Percentiles rank a stretch among this genome's conserved stretches.
These are phyloP conservation scores for Pachyseris speciosa DNA, from an alignment of 64 coral and sea anemone species.

Conservation along the genomic window DNA sequence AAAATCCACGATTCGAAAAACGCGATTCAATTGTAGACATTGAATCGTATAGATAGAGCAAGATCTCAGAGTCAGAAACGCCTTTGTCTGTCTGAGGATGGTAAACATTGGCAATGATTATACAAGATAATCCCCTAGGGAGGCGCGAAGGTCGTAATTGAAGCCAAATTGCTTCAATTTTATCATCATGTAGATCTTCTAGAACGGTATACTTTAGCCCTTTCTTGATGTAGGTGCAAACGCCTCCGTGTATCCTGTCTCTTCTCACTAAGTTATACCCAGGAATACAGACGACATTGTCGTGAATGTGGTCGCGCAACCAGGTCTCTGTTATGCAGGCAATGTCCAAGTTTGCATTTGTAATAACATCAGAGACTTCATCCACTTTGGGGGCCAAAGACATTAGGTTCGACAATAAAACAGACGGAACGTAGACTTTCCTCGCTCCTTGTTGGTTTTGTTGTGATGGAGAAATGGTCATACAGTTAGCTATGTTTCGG, in stretches of 20 bases:
- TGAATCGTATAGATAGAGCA: slow-evolving; percentile 45
- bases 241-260: slow-evolving; percentile 46
- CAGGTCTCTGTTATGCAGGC: slow-evolving; percentile 63
- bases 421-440: slow-evolving; percentile 19
- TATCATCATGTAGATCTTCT: slow-evolving; percentile 41
- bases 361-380: slow-evolving; percentile 22
- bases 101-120: slow-evolving; percentile 58
- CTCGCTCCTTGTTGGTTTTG: background rate
- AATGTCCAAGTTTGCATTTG: slow-evolving; percentile 16
- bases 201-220: slow-evolving; percentile 24
- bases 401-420: slow-evolving; percentile 29
- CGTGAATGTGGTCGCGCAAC: slow-evolving; percentile 44
- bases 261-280: slow-evolving; percentile 27
- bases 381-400: slow-evolving; percentile 57
- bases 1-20: slow-evolving; percentile 51
- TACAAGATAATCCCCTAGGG: slow-evolving; percentile 45
- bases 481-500: slow-evolving; percentile 20
- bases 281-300: slow-evolving; percentile 45
- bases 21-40: slow-evolving; percentile 57
- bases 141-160: slow-evolving; percentile 31
- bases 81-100: slow-evolving; percentile 28
- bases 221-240: slow-evolving; percentile 62
- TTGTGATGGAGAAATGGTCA: slow-evolving; percentile 14
- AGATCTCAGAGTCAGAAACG: slow-evolving; percentile 51
- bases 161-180: slow-evolving; percentile 38